Evolutionary conservation across 2,113 vertebrate species (phyloP).

Genomic region (Istiophorus platypterus): DNA sequence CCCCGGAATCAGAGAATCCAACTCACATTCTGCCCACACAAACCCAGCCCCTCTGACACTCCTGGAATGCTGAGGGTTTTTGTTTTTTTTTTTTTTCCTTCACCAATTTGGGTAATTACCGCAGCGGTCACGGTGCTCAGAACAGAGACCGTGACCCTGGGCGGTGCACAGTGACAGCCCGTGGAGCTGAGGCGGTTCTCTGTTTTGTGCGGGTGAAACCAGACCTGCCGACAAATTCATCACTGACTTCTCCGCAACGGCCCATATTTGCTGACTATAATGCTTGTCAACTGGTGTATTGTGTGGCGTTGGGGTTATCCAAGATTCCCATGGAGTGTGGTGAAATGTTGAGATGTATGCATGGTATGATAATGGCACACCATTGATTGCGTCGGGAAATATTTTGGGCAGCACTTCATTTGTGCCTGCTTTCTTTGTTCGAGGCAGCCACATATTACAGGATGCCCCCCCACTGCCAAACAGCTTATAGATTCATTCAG

Average conservation of each 20-base stretch:
- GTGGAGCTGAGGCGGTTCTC: slow-evolving; percentile 59
- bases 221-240: slow-evolving; percentile 79
- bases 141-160: slow-evolving; percentile 77
- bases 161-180: slow-evolving; percentile 71
- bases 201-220: slow-evolving; percentile 69
- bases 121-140: slow-evolving; percentile 78
- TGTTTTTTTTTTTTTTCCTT: slow-evolving; percentile 33
- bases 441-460: background rate
- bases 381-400: slow-evolving; percentile 30
- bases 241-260: slow-evolving; percentile 63
- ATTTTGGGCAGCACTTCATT: background rate
- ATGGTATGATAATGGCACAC: background rate
- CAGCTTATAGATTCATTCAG: background rate
- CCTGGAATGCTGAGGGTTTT: slow-evolving; percentile 71
- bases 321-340: slow-evolving; percentile 55
- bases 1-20: slow-evolving; percentile 74
- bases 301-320: slow-evolving; percentile 44
- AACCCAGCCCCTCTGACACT: slow-evolving; percentile 74
- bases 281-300: slow-evolving; percentile 56
- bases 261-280: slow-evolving; percentile 65
- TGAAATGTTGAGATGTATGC: slow-evolving; percentile 33
- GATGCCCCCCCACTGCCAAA: background rate
- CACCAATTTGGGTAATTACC: slow-evolving; percentile 80
- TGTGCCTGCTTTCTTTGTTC: background rate
- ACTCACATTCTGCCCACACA: slow-evolving; percentile 74